These are phyloP conservation scores for Timema cristinae DNA, from an alignment of 2,888 invertebrate genomes.

Conservation along the genomic window DNA sequence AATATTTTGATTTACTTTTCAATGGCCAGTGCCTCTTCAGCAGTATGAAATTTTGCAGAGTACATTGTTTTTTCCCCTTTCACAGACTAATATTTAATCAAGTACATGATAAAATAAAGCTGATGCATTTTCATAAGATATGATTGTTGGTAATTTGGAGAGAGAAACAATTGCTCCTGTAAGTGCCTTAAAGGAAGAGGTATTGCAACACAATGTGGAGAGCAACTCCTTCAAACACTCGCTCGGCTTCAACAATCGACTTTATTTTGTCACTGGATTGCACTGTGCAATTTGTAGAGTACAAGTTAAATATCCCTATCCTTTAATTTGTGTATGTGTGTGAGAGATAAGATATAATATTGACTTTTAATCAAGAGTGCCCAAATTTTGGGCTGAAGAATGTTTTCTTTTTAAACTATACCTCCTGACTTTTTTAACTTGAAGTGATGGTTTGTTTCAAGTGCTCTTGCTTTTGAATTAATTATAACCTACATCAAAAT, in stretches of 20 bases:
- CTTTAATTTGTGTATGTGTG: conserved; percentile 6
- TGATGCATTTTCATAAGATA: background rate
- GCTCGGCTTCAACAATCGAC: conserved; percentile 20
- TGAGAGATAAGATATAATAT: background rate
- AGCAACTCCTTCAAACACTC: conserved; percentile 27
- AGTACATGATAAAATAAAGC: background rate
- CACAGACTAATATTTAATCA: background rate
- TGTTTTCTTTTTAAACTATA: background rate
- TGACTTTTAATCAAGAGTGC: background rate
- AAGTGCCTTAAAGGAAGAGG: conserved; percentile 13
- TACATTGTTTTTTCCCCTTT: background rate
- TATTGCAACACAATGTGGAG: background rate
- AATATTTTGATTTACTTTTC: background rate
- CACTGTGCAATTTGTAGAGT: conserved; percentile 28
- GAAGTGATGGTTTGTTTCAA: too few relatives aligned
- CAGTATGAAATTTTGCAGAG: background rate
- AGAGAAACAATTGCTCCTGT: conserved; percentile 4
- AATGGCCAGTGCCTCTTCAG: background rate
- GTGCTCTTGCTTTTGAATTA: too few relatives aligned
- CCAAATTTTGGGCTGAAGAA: conserved; percentile 1
- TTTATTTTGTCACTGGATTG: conserved; percentile 27
- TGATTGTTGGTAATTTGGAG: background rate
- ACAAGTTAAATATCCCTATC: conserved; percentile 15
- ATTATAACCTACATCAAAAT: too few relatives aligned
- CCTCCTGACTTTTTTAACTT: conserved; percentile 15